These are phyloP conservation scores for Halcyon leucocephala DNA, from an alignment of 2,797 vertebrate genomes.

Conservation along the genomic window DNA sequence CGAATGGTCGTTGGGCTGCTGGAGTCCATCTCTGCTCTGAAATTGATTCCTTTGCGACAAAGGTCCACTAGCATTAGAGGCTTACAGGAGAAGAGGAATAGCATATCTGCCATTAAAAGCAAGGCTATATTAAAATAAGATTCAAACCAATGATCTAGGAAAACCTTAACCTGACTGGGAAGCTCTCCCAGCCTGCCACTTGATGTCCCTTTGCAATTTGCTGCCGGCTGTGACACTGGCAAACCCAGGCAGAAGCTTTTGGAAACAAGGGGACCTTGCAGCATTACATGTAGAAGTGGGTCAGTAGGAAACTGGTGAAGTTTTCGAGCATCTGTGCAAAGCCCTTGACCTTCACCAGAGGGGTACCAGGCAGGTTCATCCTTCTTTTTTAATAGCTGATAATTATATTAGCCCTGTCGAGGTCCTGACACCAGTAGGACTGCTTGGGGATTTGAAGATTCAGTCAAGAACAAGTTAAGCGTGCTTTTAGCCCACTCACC, in stretches of 20 bases:
- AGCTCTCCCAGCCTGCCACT: background rate
- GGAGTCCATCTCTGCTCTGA: background rate
- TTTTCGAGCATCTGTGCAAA: background rate
- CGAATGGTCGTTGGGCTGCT: background rate
- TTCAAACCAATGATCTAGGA: background rate
- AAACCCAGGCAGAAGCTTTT: background rate
- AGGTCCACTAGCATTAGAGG: background rate
- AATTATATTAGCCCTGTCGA: background rate
- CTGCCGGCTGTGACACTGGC: background rate
- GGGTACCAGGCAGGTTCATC: background rate
- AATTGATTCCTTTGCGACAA: background rate
- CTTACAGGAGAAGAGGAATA: background rate
- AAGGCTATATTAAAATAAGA: background rate
- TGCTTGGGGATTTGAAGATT: background rate
- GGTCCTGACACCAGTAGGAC: background rate
- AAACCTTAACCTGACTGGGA: background rate
- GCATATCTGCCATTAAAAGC: background rate
- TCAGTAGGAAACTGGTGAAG: background rate
- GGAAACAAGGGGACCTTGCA: background rate
- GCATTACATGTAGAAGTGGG: background rate
- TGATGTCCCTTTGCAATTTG: background rate
- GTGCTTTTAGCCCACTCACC: background rate
- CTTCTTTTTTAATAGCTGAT: fast-evolving
- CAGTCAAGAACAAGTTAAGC: background rate
- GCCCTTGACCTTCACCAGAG: background rate